Base-by-base conservation (phyloP, 2,888 invertebrate genomes). In the Hetaerina titia region DNA sequence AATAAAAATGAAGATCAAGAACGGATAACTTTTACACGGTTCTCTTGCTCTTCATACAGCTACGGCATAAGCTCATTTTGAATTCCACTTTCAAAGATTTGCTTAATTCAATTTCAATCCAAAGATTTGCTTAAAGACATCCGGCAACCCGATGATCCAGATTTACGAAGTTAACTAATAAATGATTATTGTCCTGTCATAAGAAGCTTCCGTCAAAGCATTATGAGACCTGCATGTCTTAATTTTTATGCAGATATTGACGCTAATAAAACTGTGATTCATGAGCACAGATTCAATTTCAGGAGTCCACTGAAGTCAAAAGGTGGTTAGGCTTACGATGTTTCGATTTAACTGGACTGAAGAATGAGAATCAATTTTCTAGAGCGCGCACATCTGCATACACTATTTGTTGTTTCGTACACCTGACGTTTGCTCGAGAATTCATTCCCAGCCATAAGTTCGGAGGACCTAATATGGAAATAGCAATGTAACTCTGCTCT, bases 391-490 rank as follows among this genome's bases (percentile, higher is more conserved):
- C 13, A 81, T 31, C 81, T 13, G 31, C 31, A 25, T 25, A 4
- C 11, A 15, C 25, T 31, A 81, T 81, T 31, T 81, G 31, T 81
- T 81, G 31, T 81, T 13, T 9, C 31, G 11, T 13, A 13, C 81
- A 81, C 25, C 81, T 81, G 81, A 31, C 81, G 31, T 81, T 81
- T 31, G 81, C 81, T 31, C 81, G 81, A 81, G 81, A 81, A 81
- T 81, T 31, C 81, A 81, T 81, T 74, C 25, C 81, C 11, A 81
- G 81, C 19, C 25, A 81, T 81, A 81, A 81, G 81, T 81, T 31
- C 81, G 81, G 81, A 11, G 0, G 81, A 81, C 81, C 81, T 31
- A 15, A 31, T 81, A 81, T 81, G 81, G 81, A 31, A 81, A 81
- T 81, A 81, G 25, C 13, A 81, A 81, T 31, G 6, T 81, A 81